Evolutionary conservation across 1,140 invertebrate species (phyloP).

Genomic region (Caerostris darwini): DNA sequence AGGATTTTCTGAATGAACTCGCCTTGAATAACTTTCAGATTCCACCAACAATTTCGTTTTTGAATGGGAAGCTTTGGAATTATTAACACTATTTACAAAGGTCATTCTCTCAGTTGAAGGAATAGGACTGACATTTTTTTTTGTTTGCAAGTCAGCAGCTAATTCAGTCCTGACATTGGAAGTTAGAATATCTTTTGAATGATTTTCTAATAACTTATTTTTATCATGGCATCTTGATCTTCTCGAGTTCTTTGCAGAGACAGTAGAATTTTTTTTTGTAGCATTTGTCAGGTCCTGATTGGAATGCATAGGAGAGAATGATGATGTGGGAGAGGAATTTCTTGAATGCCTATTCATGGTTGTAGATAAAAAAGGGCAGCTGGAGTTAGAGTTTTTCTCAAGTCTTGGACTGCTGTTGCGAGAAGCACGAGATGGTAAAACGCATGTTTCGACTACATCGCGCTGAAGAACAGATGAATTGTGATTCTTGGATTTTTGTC

Average conservation of each 20-base stretch:
- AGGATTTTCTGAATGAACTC: too few species aligned
- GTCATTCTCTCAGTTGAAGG: too few species aligned
- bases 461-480: constrained; percentile 63
- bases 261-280: constrained; percentile 82
- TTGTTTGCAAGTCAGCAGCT: too few species aligned
- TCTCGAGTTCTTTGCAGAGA: constrained; percentile 47
- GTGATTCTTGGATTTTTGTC: constrained; percentile 69
- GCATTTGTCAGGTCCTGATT: constrained; percentile 84
- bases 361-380: neutral
- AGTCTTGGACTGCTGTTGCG: constrained; percentile 43
- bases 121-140: too few species aligned
- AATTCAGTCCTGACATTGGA: neutral
- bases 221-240: constrained; percentile 9
- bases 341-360: constrained; percentile 52
- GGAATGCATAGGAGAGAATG: constrained; percentile 60
- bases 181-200: constrained; percentile 39
- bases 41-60: too few species aligned
- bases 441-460: constrained; percentile 16
- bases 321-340: constrained; percentile 32
- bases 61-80: too few species aligned
- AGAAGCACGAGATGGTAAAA: constrained; percentile 55
- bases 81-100: too few species aligned
- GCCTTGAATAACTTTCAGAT: too few species aligned
- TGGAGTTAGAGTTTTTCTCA: constrained; percentile 41
- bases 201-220: constrained; percentile 60